Percentiles rank a stretch among this genome's conserved stretches.
phyloP scores from a whole-genome alignment of 1,140 invertebrate species.

The Contarinia nasturtii region DNA sequence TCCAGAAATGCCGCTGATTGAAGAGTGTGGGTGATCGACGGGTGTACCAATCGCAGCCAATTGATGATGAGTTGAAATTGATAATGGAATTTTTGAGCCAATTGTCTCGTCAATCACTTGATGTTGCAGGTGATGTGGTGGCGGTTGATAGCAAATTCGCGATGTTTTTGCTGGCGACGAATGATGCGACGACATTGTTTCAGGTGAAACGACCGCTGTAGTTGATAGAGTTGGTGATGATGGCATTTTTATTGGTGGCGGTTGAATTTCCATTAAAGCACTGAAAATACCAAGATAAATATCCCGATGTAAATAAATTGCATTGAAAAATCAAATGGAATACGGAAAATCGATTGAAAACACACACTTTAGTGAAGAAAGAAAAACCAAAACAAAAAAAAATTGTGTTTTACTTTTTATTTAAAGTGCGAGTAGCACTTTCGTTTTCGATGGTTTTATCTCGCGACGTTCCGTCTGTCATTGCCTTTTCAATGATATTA shows the following conservation, averaged over 20 bases:
- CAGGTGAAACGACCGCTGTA: constrained; percentile 52
- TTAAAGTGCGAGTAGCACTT: too few species aligned
- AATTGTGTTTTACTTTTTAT: too few species aligned
- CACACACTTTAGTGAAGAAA: too few species aligned
- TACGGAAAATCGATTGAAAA: too few species aligned
- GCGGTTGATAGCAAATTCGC: constrained; percentile 10
- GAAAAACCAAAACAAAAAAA: too few species aligned
- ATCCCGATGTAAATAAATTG: not conserved
- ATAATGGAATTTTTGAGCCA: constrained; percentile 14
- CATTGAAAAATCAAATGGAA: not conserved
- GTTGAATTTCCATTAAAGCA: constrained; percentile 4
- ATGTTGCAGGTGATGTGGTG: constrained; percentile 19
- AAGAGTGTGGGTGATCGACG: not conserved
- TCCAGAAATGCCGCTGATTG: not conserved
- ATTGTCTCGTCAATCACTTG: constrained; percentile 19
- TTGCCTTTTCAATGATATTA: too few species aligned
- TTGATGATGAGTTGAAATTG: constrained; percentile 7
- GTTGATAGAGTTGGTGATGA: constrained; percentile 49
- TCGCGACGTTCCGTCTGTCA: too few species aligned
- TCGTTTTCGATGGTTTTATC: too few species aligned
- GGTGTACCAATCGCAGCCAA: constrained; percentile 7
- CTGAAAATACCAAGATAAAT: constrained; percentile 1
- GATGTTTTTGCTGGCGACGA: constrained; percentile 25
- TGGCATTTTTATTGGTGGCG: constrained; percentile 16
- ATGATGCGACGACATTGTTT: constrained; percentile 40